phyloP scores from a whole-genome alignment of 2,888 invertebrate species.

The Cheilosia scutellata region DNA sequence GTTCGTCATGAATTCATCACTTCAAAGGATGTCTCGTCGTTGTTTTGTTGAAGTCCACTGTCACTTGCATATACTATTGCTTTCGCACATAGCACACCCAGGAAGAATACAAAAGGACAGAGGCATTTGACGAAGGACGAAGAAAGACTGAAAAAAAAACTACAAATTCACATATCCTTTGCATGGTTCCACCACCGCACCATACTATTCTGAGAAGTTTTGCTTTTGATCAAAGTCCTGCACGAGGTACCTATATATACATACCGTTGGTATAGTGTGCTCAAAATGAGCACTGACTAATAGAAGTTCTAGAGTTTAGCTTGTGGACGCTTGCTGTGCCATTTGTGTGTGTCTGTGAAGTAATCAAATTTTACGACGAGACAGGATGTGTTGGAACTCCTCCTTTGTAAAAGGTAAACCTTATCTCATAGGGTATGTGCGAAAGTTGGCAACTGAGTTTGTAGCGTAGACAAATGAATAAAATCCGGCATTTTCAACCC shows the following conservation, averaged over 20 bases:
- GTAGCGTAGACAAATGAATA: background rate
- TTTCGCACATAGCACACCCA: constrained; percentile 36
- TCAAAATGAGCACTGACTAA: constrained; percentile 39
- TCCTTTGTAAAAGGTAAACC: constrained; percentile 3
- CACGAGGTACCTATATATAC: background rate
- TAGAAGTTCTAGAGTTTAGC: constrained; percentile 15
- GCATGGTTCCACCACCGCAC: constrained; percentile 15
- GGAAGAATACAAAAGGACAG: constrained; percentile 48
- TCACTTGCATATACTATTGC: constrained; percentile 62
- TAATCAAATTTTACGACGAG: constrained; percentile 74
- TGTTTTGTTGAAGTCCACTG: constrained; percentile 36
- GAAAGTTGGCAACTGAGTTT: background rate
- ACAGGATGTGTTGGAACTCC: constrained; percentile 58
- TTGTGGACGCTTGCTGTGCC: constrained; percentile 53
- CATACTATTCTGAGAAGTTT: constrained; percentile 40
- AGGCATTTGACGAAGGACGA: constrained; percentile 52
- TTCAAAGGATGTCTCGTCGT: constrained; percentile 62
- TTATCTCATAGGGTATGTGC: constrained; percentile 1
- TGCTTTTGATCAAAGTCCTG: constrained; percentile 67
- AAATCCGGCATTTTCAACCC: background rate
- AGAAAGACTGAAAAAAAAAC: constrained; percentile 52
- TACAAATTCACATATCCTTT: constrained; percentile 37
- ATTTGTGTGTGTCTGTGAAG: constrained; percentile 44
- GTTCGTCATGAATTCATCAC: constrained; percentile 47
- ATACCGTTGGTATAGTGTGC: constrained; percentile 20